Conservation (phyloP, 2,797 vertebrate genomes). For the Pseudochirops cupreus region DNA sequence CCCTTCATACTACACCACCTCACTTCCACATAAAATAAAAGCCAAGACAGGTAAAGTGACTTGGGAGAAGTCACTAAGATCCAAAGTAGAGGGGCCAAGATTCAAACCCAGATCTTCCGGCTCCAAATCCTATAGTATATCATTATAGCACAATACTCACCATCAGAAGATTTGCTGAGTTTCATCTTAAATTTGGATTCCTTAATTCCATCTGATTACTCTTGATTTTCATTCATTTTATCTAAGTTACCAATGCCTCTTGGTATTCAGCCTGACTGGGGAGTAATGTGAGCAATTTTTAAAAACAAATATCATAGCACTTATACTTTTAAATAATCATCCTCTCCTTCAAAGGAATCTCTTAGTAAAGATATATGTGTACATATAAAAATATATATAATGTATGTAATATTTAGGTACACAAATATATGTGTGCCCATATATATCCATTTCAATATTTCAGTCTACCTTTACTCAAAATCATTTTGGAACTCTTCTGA, state of each 20-base stretch:
- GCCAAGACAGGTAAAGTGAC: not conserved
- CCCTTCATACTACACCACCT: not conserved
- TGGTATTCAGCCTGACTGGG: slow-evolving; percentile 9
- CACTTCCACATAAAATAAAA: not conserved
- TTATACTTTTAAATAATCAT: not conserved
- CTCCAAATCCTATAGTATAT: not conserved
- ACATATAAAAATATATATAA: not conserved
- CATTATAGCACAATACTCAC: not conserved
- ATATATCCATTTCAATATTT: not conserved
- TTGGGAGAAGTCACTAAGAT: not conserved
- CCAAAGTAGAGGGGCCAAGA: not conserved
- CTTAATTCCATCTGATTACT: slow-evolving; percentile 19
- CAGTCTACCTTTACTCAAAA: not conserved
- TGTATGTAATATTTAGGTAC: not conserved
- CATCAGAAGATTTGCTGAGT: not conserved
- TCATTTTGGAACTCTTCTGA: not conserved
- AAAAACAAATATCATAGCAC: slow-evolving; percentile 9
- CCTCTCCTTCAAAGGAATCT: slow-evolving; percentile 31
- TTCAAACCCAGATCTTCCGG: not conserved
- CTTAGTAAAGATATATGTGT: slow-evolving; percentile 3
- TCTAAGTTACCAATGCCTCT: slow-evolving; percentile 44
- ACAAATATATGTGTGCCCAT: not conserved
- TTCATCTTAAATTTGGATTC: not conserved
- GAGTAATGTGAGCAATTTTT: slow-evolving; percentile 8
- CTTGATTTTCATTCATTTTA: not conserved